phyloP scores from a whole-genome alignment of 2,888 invertebrate genomes.

The Eilema caniola region DNA sequence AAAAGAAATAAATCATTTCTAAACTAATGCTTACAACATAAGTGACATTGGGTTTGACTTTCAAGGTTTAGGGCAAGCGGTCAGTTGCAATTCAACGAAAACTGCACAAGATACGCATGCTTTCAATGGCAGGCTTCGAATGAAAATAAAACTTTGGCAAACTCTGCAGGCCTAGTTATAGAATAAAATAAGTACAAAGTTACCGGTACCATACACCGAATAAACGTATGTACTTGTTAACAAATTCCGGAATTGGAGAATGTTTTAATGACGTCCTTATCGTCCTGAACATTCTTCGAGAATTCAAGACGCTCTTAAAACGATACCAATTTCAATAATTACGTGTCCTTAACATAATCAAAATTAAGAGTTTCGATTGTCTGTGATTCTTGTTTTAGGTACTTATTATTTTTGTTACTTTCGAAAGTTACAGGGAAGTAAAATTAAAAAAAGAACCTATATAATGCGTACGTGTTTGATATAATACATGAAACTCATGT shows the following conservation, averaged over 20 bases:
- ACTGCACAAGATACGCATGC: neutral
- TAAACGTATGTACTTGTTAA: conserved; percentile 46
- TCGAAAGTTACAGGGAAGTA: neutral
- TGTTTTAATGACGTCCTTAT: conserved; percentile 57
- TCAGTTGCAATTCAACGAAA: neutral
- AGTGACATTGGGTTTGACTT: neutral
- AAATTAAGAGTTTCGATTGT: conserved; percentile 36
- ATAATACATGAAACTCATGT: neutral
- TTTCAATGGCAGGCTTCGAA: conserved; percentile 13
- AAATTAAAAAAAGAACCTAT: neutral
- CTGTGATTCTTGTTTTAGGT: conserved; percentile 27
- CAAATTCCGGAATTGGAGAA: conserved; percentile 44
- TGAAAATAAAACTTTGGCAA: conserved; percentile 20
- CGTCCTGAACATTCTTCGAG: conserved; percentile 42
- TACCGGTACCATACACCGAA: conserved; percentile 30
- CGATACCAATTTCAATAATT: conserved; percentile 54
- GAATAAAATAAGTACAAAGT: conserved; percentile 34
- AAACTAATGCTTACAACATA: neutral
- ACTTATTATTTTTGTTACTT: neutral
- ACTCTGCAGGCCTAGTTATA: conserved; percentile 33
- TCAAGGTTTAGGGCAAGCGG: neutral
- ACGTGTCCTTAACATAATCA: conserved; percentile 45
- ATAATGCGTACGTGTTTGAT: neutral
- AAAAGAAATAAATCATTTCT: neutral
- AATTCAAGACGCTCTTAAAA: conserved; percentile 50